Base-by-base conservation (phyloP, 30 jellyfish, hydroid and myxozoan species). In the Rhopilema esculentum region DNA sequence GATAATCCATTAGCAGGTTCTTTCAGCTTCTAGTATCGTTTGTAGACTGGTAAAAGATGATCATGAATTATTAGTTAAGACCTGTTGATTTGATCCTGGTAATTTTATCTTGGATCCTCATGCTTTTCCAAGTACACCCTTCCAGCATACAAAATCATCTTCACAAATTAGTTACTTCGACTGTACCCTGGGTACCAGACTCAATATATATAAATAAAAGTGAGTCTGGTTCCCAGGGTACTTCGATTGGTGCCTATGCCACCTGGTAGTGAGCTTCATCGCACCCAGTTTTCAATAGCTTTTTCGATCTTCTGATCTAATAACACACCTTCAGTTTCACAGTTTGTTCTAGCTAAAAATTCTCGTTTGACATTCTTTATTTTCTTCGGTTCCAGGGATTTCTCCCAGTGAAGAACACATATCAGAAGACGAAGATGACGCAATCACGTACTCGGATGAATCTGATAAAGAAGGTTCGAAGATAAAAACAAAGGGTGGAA, bases 401-500 rank as follows among this genome's bases (percentile, higher is more conserved):
- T 40, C 57, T 40, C 57, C 57, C 22, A 23, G 33, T 29, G 90
- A 63, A 68, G 76, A 72, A 27, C 71, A 68, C 67, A 20, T 26
- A 27, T 80, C 90, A 2, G 90, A 80, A 27, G 73, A 66, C 17
- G 90, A 80, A 21, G 68, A 30, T n/a, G 53, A 63, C 27, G 84
- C 69, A n/a, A 32, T 66, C 9, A n/a, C 73, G 22, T 67, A 69
- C 51, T 80, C 90, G 29, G 90, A 80, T 32, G 90, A 80, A 17
- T 80, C 90, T 1, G 90, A 80, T 7, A 32, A 68, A 40, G 90
- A 65, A 25, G 90, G 68, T 16, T 16, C 23, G 30, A 66, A 48
- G 33, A 32, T 61, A 25, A 65, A 80, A 26, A 1, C 82, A 27
- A 80, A 51, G 26, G 57, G 64, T 31, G 76, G 49, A 32, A 85